Conservation (phyloP, 2,888 invertebrate species). For the Campoplex nolae region DNA sequence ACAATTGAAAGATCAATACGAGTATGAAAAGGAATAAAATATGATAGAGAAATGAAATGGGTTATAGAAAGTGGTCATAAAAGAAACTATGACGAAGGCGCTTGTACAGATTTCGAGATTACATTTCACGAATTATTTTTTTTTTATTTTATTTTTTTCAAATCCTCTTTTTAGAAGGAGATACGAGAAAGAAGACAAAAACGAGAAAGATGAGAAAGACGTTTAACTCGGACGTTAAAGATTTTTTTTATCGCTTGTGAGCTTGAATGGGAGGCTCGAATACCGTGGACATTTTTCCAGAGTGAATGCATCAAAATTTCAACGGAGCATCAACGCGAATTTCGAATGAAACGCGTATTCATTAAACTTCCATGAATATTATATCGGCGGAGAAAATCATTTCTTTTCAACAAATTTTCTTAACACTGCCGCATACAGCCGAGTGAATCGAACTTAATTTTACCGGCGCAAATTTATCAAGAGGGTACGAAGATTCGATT, state of each 20-base stretch:
- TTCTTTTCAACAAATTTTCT: neutral
- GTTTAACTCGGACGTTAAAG: neutral
- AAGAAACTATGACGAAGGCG: neutral
- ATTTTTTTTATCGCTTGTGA: neutral
- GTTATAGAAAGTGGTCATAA: neutral
- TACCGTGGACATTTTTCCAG: neutral
- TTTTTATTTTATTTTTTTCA: neutral
- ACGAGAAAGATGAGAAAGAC: neutral
- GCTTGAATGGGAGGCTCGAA: neutral
- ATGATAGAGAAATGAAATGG: neutral
- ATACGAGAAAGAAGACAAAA: neutral
- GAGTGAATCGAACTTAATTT: neutral
- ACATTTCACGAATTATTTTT: neutral
- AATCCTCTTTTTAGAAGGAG: neutral
- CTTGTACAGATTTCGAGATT: neutral
- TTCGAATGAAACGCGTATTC: neutral
- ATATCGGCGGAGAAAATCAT: neutral
- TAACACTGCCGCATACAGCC: neutral
- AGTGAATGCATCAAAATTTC: neutral
- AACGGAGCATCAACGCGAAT: neutral
- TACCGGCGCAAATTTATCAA: neutral
- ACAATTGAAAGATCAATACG: neutral
- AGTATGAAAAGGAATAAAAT: neutral
- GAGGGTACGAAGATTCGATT: no score
- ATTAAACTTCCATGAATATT: neutral